Percentiles rank a stretch among this genome's conserved stretches.
Conservation (phyloP, 1,140 invertebrate genomes). For the Megalopta genalis region DNA sequence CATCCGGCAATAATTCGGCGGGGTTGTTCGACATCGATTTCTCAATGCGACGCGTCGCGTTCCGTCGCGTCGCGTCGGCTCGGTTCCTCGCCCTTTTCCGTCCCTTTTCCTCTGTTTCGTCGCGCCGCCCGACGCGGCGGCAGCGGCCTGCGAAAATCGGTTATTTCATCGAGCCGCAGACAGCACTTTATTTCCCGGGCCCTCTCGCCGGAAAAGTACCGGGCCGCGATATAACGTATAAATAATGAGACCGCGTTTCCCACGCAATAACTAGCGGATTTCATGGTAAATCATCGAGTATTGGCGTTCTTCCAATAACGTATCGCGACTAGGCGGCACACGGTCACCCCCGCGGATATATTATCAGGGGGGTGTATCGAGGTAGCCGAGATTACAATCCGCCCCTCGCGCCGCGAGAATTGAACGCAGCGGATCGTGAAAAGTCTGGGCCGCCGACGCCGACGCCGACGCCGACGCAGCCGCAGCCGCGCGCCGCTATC, state of each 20-base stretch:
- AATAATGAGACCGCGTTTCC: conserved; percentile 69
- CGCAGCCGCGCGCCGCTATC: too few relatives aligned
- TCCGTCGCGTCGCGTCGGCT: too few relatives aligned
- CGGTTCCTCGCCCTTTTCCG: too few relatives aligned
- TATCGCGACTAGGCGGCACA: background rate
- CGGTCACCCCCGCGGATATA: conserved; percentile 17
- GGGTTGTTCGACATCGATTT: conserved; percentile 47
- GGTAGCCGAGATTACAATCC: conserved; percentile 20
- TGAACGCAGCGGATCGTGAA: background rate
- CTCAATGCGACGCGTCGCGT: background rate
- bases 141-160: conserved; percentile 47
- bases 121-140: too few relatives aligned
- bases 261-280: conserved; percentile 68
- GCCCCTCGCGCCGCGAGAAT: background rate
- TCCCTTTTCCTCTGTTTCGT: background rate
- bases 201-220: conserved; percentile 43
- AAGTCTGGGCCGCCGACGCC: background rate
- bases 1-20: conserved; percentile 48
- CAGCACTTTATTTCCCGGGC: conserved; percentile 52
- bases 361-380: conserved; percentile 30
- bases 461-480: too few relatives aligned
- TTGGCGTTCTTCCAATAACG: conserved; percentile 68
- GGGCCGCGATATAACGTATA: conserved; percentile 56
- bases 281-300: conserved; percentile 72
- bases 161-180: conserved; percentile 52